Conservation (phyloP, 2,888 invertebrate species). For the Psylliodes chrysocephalus region DNA sequence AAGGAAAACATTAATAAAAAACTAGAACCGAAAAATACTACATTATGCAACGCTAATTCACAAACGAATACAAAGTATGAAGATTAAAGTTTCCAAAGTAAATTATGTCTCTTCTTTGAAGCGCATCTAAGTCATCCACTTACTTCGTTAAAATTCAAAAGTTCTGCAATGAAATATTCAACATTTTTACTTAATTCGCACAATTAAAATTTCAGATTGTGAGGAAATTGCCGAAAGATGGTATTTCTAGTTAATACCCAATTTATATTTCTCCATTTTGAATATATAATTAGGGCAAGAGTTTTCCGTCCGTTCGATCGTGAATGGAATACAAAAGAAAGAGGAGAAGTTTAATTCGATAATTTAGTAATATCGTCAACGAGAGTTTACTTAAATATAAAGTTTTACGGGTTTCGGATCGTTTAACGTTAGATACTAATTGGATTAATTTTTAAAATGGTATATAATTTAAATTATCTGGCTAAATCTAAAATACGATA, state of each 20-base stretch:
- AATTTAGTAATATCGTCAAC: too few species aligned
- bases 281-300: slow-evolving; percentile 4
- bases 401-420: too few species aligned
- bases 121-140: background rate
- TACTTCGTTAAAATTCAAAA: slow-evolving; percentile 20
- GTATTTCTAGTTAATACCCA: slow-evolving; percentile 13
- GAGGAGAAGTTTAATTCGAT: too few species aligned
- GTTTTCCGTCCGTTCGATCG: slow-evolving; percentile 1
- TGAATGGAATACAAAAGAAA: background rate
- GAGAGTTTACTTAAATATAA: too few species aligned
- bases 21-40: too few species aligned
- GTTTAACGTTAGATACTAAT: too few species aligned
- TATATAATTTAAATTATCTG: too few species aligned
- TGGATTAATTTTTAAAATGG: too few species aligned
- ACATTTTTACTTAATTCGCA: slow-evolving; percentile 11
- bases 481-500: too few species aligned
- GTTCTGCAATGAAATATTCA: slow-evolving; percentile 23
- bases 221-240: slow-evolving; percentile 16
- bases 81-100: background rate
- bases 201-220: slow-evolving; percentile 29
- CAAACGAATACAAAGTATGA: background rate
- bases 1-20: too few species aligned
- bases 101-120: slow-evolving; percentile 5
- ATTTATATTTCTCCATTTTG: slow-evolving; percentile 21
- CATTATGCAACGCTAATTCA: too few species aligned